A percentile compares a stretch with the other conserved stretches of the same genome.
phyloP scores from a whole-genome alignment of 53 echinoderm and acorn worm genomes.

The Astropecten irregularis region DNA sequence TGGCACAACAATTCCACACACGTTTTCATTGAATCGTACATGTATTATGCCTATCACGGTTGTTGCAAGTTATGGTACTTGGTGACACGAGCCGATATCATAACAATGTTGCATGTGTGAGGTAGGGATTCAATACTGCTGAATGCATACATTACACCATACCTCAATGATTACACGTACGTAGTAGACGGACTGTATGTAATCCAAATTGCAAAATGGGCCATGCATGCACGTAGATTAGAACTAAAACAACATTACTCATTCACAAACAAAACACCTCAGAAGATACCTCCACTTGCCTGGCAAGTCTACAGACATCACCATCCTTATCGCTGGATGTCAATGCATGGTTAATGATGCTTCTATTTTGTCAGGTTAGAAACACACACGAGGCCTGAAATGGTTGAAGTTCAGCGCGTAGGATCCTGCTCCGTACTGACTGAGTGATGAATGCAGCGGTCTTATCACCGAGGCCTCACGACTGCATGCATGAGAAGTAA shows the following conservation, averaged over 20 bases:
- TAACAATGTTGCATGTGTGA: neutral
- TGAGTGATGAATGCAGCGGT: too few relatives aligned
- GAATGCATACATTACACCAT: too few relatives aligned
- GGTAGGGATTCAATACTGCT: neutral
- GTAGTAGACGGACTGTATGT: neutral
- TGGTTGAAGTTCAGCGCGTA: too few relatives aligned
- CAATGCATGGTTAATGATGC: conserved; percentile 7
- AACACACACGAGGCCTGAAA: too few relatives aligned
- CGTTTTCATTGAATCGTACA: too few relatives aligned
- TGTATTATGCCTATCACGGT: neutral
- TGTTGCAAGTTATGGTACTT: conserved; percentile 19
- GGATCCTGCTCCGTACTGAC: too few relatives aligned
- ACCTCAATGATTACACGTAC: neutral
- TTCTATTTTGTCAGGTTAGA: neutral
- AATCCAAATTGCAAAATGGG: conserved; percentile 32
- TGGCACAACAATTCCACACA: too few relatives aligned
- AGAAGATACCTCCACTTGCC: neutral
- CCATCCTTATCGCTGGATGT: neutral
- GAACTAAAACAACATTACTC: neutral
- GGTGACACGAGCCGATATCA: conserved; percentile 16
- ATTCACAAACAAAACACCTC: neutral
- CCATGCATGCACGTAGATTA: too few relatives aligned
- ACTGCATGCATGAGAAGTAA: neutral
- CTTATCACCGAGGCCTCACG: neutral
- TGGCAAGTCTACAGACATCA: neutral